Percentiles rank a stretch among this genome's conserved stretches.
These are phyloP conservation scores for Xylocopa sonorina DNA, from an alignment of 1,140 invertebrate species.

Conservation along the genomic window DNA sequence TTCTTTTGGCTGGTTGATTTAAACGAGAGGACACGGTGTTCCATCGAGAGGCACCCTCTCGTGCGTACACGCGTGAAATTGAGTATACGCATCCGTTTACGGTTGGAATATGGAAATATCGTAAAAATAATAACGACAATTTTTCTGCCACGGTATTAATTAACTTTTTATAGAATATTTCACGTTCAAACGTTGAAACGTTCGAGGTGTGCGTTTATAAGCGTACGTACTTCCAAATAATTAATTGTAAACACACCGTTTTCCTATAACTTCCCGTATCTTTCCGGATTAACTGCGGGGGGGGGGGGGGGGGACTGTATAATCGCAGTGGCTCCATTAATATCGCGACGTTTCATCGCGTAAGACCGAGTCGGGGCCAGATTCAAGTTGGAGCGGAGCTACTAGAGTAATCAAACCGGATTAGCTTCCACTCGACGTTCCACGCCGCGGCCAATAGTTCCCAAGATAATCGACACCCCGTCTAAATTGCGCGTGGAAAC, in stretches of 20 bases:
- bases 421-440: neutral
- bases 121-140: no score
- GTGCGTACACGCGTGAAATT: no score
- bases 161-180: no score
- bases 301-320: neutral
- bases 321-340: neutral
- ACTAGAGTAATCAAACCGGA: conserved; percentile 1
- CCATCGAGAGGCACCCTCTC: neutral
- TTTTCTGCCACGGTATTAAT: no score
- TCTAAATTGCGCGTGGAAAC: conserved; percentile 1
- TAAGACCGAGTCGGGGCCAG: neutral
- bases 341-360: neutral
- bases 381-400: neutral
- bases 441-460: neutral
- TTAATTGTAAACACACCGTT: no score
- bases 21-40: neutral
- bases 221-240: no score
- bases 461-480: neutral
- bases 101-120: no score
- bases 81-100: no score
- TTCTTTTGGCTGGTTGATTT: neutral
- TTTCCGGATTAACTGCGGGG: neutral
- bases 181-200: no score
- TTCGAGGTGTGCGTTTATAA: no score
- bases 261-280: no score